These are phyloP conservation scores for Spongilla lacustris DNA, from an alignment of 37 sponge, comb jelly and placozoan species.

Conservation along the genomic window DNA sequence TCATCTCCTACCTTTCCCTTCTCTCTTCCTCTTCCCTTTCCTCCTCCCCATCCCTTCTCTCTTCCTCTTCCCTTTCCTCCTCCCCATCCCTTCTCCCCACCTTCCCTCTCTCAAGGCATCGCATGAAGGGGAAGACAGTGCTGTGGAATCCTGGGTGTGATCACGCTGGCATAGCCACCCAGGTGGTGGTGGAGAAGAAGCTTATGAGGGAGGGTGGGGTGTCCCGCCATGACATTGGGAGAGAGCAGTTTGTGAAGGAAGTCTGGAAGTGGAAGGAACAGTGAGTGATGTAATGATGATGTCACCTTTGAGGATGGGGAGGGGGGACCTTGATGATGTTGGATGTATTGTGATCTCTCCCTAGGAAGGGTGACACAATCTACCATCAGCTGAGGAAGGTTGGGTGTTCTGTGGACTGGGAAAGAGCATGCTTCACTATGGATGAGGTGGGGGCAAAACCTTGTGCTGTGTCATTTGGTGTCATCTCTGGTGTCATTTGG, in stretches of 20 bases:
- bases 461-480: too few species aligned
- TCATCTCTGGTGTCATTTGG: too few species aligned
- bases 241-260: constrained; percentile 91
- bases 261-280: constrained; percentile 95
- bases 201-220: constrained; percentile 83
- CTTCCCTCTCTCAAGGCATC: constrained; percentile 56
- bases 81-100: background rate
- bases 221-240: constrained; percentile 91
- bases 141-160: constrained; percentile 99
- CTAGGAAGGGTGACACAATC: constrained; percentile 88
- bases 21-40: background rate
- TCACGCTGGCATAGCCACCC: constrained; percentile 99
- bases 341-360: background rate
- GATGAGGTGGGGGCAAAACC: constrained; percentile 77
- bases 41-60: background rate
- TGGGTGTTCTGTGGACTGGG: constrained; percentile 95
- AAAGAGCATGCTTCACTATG: constrained; percentile 97
- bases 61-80: background rate
- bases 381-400: constrained; percentile 84
- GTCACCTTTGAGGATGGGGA: background rate
- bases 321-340: background rate
- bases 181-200: constrained; percentile 99
- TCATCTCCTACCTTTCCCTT: background rate
- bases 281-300: constrained; percentile 44
- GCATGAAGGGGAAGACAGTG: constrained; percentile 86